Conservation (phyloP, 2,113 vertebrate genomes). For the Columbina picui region DNA sequence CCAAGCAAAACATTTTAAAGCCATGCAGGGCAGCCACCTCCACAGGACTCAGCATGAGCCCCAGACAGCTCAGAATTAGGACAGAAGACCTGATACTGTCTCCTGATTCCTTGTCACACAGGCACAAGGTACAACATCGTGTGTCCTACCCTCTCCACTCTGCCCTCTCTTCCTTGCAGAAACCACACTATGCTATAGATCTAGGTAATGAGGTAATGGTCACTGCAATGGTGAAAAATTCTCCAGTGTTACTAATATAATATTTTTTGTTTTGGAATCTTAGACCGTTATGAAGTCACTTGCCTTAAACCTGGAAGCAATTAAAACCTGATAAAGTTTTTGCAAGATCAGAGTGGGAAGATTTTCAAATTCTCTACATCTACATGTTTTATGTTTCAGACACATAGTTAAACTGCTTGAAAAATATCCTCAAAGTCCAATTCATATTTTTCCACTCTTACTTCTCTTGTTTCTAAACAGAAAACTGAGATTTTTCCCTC, state of each 20-base stretch:
- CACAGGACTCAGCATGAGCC: not conserved
- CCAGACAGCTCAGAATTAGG: not conserved
- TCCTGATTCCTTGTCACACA: not conserved
- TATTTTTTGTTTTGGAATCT: not conserved
- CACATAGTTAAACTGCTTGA: not conserved
- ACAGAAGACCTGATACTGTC: not conserved
- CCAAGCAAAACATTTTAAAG: not conserved
- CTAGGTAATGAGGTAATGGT: not conserved
- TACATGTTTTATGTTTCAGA: not conserved
- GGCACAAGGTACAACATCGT: not conserved
- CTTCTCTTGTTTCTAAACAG: not conserved
- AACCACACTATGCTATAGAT: not conserved
- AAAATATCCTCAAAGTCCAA: not conserved
- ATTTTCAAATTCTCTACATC: not conserved
- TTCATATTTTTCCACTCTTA: not conserved
- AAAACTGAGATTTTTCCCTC: not conserved
- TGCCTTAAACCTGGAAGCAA: not conserved
- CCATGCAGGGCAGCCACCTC: not conserved
- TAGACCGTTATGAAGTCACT: not conserved
- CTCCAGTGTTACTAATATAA: accelerated
- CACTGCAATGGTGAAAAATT: not conserved
- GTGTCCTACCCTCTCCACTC: not conserved
- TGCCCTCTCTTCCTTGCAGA: not conserved
- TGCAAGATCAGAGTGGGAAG: not conserved
- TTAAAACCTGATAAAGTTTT: not conserved